Evolutionary conservation across 2,888 invertebrate species (phyloP).

Genomic region (Perizoma affinitatum): DNA sequence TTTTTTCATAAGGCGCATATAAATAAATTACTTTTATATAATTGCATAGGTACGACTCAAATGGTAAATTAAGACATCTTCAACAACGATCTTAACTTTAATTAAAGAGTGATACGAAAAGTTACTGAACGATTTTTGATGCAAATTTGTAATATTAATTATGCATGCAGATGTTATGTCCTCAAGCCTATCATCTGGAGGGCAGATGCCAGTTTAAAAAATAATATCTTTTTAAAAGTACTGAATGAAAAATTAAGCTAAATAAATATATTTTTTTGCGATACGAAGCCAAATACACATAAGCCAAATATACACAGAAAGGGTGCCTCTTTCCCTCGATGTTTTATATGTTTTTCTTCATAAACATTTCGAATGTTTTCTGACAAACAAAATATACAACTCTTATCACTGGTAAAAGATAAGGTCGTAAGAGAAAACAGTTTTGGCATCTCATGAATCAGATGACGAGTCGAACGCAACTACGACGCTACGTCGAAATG

Average conservation of each 20-base stretch:
- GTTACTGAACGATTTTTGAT: conserved; percentile 2
- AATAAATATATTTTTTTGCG: too few species aligned
- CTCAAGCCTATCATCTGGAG: background rate
- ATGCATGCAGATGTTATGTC: background rate
- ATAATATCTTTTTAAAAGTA: background rate
- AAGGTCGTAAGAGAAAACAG: conserved; percentile 9
- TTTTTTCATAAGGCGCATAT: too few species aligned
- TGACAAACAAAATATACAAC: background rate
- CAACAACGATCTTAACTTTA: background rate
- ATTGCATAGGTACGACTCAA: background rate
- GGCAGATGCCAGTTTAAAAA: conserved; percentile 1
- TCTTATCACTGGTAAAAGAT: background rate
- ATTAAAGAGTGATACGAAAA: conserved; percentile 9
- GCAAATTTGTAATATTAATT: conserved; percentile 7
- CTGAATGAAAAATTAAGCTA: too few species aligned
- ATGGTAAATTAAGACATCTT: conserved; percentile 6
- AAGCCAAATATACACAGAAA: too few species aligned
- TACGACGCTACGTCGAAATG: conserved; percentile 29
- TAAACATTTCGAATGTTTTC: background rate
- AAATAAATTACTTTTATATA: conserved; percentile 9
- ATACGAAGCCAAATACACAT: too few species aligned
- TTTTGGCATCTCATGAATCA: conserved; percentile 13
- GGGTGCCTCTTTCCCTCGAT: too few species aligned
- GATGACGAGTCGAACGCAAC: conserved; percentile 43
- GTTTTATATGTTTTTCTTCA: background rate